These are phyloP conservation scores for Aporrectodea caliginosa DNA, from an alignment of 1,140 invertebrate genomes.

Conservation along the genomic window DNA sequence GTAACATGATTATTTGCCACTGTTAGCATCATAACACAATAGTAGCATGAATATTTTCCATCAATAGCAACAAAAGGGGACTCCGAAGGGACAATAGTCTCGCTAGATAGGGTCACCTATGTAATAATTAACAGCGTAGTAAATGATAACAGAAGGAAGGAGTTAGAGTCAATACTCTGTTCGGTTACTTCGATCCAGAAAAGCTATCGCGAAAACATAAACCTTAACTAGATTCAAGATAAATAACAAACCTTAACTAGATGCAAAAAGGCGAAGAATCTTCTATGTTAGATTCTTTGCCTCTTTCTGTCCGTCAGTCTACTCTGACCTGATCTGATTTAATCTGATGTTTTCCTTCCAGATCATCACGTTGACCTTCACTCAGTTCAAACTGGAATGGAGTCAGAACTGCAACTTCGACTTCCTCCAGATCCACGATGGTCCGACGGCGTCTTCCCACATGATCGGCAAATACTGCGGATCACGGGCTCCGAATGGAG, in stretches of 20 bases:
- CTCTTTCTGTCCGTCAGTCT: neutral
- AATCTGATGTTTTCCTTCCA: slow-evolving; percentile 33
- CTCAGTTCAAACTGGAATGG: slow-evolving; percentile 56
- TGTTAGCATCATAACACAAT: no score
- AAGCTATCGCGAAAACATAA: no score
- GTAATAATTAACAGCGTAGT: no score
- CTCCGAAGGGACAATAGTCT: no score
- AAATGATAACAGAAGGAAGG: no score
- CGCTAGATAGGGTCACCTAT: no score
- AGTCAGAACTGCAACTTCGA: slow-evolving; percentile 49
- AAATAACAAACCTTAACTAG: slow-evolving; percentile 20
- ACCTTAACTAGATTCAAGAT: no score
- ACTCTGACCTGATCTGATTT: neutral
- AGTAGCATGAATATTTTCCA: no score
- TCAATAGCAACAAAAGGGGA: no score
- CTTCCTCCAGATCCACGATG: slow-evolving; percentile 63
- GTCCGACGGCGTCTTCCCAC: slow-evolving; percentile 60
- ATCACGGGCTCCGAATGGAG: slow-evolving; percentile 60
- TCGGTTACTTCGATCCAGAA: no score
- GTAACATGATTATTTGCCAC: no score
- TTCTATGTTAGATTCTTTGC: neutral
- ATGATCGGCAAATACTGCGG: slow-evolving; percentile 74
- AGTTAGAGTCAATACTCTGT: no score
- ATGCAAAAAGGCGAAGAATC: slow-evolving; percentile 27
- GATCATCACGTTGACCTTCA: slow-evolving; percentile 58